A percentile compares a stretch with the other conserved stretches of the same genome.
phyloP scores from a whole-genome alignment of 2,888 invertebrate species.

The Blastobasis lacticolella region DNA sequence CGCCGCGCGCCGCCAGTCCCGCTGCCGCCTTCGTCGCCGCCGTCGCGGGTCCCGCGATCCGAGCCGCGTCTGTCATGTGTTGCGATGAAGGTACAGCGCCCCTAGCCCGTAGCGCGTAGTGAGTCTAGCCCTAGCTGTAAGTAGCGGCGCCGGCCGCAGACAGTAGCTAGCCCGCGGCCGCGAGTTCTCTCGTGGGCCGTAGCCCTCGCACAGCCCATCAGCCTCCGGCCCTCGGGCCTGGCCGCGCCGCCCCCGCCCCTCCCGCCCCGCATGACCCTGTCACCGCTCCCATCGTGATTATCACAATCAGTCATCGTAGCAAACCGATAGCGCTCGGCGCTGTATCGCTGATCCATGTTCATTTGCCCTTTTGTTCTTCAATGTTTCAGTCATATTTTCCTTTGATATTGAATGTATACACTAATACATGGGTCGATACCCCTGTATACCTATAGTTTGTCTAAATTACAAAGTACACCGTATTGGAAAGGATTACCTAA shows the following conservation, averaged over 20 bases:
- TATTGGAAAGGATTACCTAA: too few relatives aligned
- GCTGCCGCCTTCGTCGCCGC: constrained; percentile 22
- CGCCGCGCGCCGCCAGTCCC: constrained; percentile 19
- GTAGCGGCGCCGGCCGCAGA: constrained; percentile 38
- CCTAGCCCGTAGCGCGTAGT: constrained; percentile 54
- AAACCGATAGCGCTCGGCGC: background rate
- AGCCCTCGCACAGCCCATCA: constrained; percentile 22
- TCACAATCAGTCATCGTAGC: background rate
- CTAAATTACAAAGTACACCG: too few relatives aligned
- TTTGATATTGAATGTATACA: too few relatives aligned
- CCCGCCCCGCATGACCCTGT: background rate
- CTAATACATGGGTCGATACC: too few relatives aligned
- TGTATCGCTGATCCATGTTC: background rate
- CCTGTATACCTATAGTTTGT: too few relatives aligned
- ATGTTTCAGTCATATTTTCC: too few relatives aligned
- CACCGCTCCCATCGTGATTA: background rate
- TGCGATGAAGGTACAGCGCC: constrained; percentile 68
- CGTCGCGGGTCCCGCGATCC: constrained; percentile 12
- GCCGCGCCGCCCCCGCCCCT: background rate
- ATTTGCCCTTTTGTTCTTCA: too few relatives aligned
- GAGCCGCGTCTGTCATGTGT: constrained; percentile 35
- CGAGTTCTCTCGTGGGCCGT: constrained; percentile 7
- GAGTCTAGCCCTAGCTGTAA: constrained; percentile 52
- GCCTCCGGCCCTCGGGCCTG: constrained; percentile 11
- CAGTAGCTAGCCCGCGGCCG: background rate